Evolutionary conservation across 2,113 vertebrate genomes (phyloP).

Genomic region (Burhinus oedicnemus): DNA sequence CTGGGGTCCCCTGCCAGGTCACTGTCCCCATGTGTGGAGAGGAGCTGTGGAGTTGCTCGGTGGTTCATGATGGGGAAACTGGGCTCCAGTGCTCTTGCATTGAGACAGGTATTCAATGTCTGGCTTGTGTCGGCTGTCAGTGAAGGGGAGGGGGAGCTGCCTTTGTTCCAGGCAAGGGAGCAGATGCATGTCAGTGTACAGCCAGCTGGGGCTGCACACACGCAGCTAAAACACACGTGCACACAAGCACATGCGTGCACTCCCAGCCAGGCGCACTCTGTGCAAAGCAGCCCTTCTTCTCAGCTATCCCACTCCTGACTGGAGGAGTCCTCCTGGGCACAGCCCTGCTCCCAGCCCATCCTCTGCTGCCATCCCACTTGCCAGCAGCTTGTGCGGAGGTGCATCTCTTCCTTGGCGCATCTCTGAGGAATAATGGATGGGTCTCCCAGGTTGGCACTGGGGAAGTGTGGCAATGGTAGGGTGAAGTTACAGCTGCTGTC

Average conservation of each 20-base stretch:
- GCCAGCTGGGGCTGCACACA: slow-evolving; percentile 40
- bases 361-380: neutral
- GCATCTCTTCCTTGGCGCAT: neutral
- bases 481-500: neutral
- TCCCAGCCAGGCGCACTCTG: neutral
- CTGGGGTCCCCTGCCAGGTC: neutral
- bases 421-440: neutral
- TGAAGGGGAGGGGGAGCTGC: neutral
- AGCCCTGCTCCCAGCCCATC: neutral
- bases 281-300: neutral
- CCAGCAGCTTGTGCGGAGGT: neutral
- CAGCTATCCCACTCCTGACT: neutral
- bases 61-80: neutral
- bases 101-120: neutral
- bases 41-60: neutral
- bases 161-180: slow-evolving; percentile 37
- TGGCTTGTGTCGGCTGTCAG: neutral
- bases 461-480: neutral
- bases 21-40: neutral
- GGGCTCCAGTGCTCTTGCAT: rapidly evolving
- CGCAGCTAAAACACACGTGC: slow-evolving; percentile 10
- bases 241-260: neutral
- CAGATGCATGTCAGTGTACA: slow-evolving; percentile 4
- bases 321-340: neutral
- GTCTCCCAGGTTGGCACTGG: neutral